Percentiles rank a stretch among this genome's conserved stretches.
Evolutionary conservation across 2,797 vertebrate species (phyloP).

Genomic region (Tauraco hartlaubi): DNA sequence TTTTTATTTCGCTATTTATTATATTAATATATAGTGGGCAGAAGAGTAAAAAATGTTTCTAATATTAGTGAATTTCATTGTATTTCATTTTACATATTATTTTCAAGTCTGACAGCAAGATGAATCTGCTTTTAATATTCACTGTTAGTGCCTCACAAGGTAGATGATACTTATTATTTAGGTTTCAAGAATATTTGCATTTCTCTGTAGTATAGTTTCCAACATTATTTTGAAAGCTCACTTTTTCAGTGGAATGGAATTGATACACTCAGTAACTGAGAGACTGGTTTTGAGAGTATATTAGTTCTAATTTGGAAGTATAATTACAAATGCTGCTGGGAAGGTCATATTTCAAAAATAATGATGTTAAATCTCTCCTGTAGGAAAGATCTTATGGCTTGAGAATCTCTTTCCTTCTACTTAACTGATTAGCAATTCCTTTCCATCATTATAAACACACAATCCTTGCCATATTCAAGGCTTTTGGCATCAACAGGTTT

Average conservation of each 20-base stretch:
- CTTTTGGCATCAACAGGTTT: neutral
- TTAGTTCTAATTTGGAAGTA: conserved; percentile 63
- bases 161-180: neutral
- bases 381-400: conserved; percentile 18
- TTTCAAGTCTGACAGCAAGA: neutral
- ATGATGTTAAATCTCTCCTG: conserved; percentile 44
- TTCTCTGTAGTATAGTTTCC: neutral
- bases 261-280: neutral
- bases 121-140: neutral
- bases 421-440: neutral
- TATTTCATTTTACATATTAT: neutral
- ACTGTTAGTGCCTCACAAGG: neutral
- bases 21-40: neutral
- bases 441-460: neutral
- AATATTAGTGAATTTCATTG: neutral
- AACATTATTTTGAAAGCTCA: neutral
- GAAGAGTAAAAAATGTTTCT: neutral
- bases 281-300: conserved; percentile 19
- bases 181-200: neutral
- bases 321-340: conserved; percentile 56
- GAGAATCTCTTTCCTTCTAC: neutral
- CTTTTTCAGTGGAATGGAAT: neutral
- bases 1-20: neutral
- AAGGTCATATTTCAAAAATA: conserved; percentile 73
- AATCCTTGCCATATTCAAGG: neutral